A percentile compares a stretch with the other conserved stretches of the same genome.
phyloP scores from a whole-genome alignment of 1,140 invertebrate species.

The Bursaphelenchus mucronatus region DNA sequence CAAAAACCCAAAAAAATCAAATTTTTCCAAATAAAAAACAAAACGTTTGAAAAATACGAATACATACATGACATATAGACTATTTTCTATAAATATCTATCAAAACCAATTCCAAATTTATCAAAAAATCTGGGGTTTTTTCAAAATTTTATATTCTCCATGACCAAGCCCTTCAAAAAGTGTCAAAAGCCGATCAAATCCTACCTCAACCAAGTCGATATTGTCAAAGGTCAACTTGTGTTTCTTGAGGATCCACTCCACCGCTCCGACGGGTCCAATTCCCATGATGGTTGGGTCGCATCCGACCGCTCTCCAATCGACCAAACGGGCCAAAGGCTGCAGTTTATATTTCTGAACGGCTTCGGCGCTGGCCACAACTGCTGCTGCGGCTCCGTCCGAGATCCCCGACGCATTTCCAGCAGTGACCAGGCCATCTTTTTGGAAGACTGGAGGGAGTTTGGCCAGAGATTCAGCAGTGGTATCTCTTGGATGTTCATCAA shows the following conservation, averaged over 20 bases:
- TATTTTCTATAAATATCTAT: no score
- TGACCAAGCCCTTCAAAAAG: no score
- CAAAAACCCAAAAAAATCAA: no score
- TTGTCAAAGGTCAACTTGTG: conserved; percentile 72
- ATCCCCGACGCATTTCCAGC: conserved; percentile 91
- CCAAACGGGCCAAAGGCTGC: conserved; percentile 66
- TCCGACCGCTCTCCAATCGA: conserved; percentile 63
- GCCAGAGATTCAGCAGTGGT: conserved; percentile 76
- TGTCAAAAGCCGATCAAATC: no score
- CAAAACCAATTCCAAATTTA: no score
- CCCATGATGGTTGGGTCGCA: conserved; percentile 66
- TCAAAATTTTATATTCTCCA: no score
- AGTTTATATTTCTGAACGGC: conserved; percentile 76
- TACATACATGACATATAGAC: no score
- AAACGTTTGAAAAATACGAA: no score
- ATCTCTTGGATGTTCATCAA: conserved; percentile 88
- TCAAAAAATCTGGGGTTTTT: no score
- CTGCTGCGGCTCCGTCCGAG: conserved; percentile 84
- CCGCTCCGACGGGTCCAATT: conserved; percentile 86
- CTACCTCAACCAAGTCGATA: conserved; percentile 85
- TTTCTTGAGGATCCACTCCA: conserved; percentile 73
- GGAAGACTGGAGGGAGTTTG: conserved; percentile 80
- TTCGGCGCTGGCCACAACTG: conserved; percentile 80
- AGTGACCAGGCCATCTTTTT: conserved; percentile 88
- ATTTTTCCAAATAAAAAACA: no score